Percentiles rank a stretch among this genome's conserved stretches.
These are phyloP conservation scores for Sminthurinus signatus DNA, from an alignment of 1,140 invertebrate species.

Conservation along the genomic window DNA sequence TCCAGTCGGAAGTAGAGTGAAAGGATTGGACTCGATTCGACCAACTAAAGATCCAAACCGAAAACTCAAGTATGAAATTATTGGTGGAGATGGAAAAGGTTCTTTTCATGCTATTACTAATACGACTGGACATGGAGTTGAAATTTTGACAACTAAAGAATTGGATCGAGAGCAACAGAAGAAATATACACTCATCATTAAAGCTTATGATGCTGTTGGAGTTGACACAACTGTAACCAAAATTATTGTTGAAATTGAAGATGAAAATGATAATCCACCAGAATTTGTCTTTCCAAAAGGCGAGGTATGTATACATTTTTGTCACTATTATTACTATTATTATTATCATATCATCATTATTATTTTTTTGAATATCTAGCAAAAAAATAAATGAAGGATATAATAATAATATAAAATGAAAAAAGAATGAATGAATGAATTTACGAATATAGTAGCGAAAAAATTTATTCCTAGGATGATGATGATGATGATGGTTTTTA, in stretches of 20 bases:
- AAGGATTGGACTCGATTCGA: conserved; percentile 50
- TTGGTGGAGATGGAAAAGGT: conserved; percentile 61
- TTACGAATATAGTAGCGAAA: too few relatives aligned
- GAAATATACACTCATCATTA: conserved; percentile 61
- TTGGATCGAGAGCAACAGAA: conserved; percentile 63
- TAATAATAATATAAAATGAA: too few relatives aligned
- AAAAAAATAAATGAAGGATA: too few relatives aligned
- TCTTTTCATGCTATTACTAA: conserved; percentile 63
- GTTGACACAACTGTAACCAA: conserved; percentile 65
- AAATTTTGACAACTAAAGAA: conserved; percentile 61
- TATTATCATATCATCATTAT: too few relatives aligned
- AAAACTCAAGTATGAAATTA: conserved; percentile 68
- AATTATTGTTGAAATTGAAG: conserved; percentile 64
- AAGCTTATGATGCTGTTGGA: conserved; percentile 65
- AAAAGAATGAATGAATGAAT: too few relatives aligned
- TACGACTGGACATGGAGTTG: conserved; percentile 53
- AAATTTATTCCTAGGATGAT: too few relatives aligned
- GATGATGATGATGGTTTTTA: too few relatives aligned
- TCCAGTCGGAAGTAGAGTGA: conserved; percentile 59
- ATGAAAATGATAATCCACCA: conserved; percentile 80
- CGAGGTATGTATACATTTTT: conserved; percentile 68
- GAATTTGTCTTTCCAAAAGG: conserved; percentile 60
- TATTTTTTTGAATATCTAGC: too few relatives aligned
- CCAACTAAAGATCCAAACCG: conserved; percentile 47
- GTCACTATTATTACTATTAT: too few relatives aligned